Percentiles rank a stretch among this genome's conserved stretches.
These are phyloP conservation scores for Dryobota labecula DNA, from an alignment of 2,888 invertebrate species.

Conservation along the genomic window DNA sequence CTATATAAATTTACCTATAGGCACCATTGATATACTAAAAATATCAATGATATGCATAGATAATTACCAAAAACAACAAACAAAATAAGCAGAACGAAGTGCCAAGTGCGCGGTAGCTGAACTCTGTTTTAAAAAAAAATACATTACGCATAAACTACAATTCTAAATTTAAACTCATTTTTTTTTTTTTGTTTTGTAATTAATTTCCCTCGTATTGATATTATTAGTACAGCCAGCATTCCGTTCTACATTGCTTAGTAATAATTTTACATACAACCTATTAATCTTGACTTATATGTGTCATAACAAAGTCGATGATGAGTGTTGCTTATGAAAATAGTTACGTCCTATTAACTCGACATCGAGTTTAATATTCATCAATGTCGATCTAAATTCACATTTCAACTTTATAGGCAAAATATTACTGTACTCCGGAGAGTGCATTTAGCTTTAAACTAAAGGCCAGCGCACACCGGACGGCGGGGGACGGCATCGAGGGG, in stretches of 20 bases:
- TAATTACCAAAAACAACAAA: constrained; percentile 6
- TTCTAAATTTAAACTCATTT: constrained; percentile 36
- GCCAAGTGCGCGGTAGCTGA: constrained; percentile 42
- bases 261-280: constrained; percentile 42
- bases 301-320: constrained; percentile 43
- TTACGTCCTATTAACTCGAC: constrained; percentile 37
- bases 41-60: too few relatives aligned
- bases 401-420: not conserved
- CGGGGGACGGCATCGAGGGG: too few relatives aligned
- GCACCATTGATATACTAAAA: too few relatives aligned
- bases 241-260: constrained; percentile 17
- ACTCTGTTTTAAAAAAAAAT: constrained; percentile 39
- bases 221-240: constrained; percentile 33
- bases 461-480: too few relatives aligned
- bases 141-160: constrained; percentile 32
- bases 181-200: constrained; percentile 20
- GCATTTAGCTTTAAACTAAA: not conserved
- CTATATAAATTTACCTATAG: not conserved
- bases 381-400: not conserved
- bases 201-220: constrained; percentile 28
- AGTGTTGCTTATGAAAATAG: constrained; percentile 29
- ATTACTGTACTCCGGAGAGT: not conserved
- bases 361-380: constrained; percentile 24
- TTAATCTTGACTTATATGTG: constrained; percentile 49
- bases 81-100: constrained; percentile 10